phyloP scores from a whole-genome alignment of 2,888 invertebrate species.

The Gasteruption jaculator region DNA sequence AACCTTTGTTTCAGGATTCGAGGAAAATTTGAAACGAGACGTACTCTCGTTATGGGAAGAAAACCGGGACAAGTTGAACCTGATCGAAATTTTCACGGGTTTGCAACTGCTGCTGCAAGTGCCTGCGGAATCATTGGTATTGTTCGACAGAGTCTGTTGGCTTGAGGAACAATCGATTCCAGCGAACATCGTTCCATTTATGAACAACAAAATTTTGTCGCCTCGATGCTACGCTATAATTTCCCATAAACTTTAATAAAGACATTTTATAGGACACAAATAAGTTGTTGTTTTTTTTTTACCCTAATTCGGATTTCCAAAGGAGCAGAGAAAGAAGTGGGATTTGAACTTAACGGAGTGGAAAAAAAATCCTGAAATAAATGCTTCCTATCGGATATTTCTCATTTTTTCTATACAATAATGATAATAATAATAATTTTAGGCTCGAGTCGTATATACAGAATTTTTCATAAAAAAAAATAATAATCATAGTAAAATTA shows the following conservation, averaged over 20 bases:
- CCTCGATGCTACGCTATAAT: conserved; percentile 43
- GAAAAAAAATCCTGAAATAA: too few species aligned
- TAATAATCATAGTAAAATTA: too few species aligned
- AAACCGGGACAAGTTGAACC: conserved; percentile 28
- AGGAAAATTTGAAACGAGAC: conserved; percentile 23
- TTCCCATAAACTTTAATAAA: conserved; percentile 28
- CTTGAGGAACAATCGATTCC: conserved; percentile 34
- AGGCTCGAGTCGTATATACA: too few species aligned
- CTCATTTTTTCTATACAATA: too few species aligned
- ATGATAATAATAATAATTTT: too few species aligned
- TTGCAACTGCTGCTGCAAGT: conserved; percentile 43
- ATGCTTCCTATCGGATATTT: too few species aligned
- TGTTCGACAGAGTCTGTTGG: conserved; percentile 40
- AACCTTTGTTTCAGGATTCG: conserved; percentile 8
- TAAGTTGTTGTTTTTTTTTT: too few species aligned
- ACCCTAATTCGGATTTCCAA: too few species aligned
- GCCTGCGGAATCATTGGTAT: conserved; percentile 40
- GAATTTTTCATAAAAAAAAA: too few species aligned
- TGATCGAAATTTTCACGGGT: conserved; percentile 40
- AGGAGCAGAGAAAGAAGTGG: too few species aligned
- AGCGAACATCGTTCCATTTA: conserved; percentile 32
- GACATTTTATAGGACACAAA: conserved; percentile 5
- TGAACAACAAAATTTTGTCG: conserved; percentile 36
- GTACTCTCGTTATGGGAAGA: conserved; percentile 33
- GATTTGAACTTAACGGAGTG: too few species aligned